Percentiles rank a stretch among this genome's conserved stretches.
Conservation (phyloP, 2,888 invertebrate species). For the Matsumyia berberina region DNA sequence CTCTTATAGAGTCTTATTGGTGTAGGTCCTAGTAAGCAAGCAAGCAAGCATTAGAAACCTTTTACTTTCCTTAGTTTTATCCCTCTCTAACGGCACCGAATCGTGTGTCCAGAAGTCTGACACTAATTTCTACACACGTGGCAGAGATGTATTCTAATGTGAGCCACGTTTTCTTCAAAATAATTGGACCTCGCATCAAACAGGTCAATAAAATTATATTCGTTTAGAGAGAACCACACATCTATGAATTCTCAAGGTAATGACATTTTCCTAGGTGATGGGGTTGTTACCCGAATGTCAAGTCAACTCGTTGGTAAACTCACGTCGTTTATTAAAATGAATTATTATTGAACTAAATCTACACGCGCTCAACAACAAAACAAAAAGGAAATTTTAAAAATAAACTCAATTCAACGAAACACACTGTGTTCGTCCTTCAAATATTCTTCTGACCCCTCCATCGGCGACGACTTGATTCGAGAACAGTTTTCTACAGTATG, state of each 20-base stretch:
- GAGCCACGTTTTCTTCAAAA: not conserved
- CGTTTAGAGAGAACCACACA: not conserved
- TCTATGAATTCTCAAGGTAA: slow-evolving; percentile 4
- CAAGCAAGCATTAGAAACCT: no score
- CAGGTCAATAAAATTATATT: slow-evolving; percentile 9
- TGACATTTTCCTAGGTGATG: not conserved
- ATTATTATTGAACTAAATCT: not conserved
- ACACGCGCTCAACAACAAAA: slow-evolving; percentile 20
- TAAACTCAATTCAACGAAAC: slow-evolving; percentile 6
- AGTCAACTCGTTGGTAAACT: no score
- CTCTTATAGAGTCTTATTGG: no score
- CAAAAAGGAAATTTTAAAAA: slow-evolving; percentile 7
- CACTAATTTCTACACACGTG: not conserved
- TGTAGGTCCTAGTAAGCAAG: no score
- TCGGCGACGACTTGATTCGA: no score
- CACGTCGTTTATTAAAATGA: not conserved
- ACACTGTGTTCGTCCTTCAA: slow-evolving; percentile 1
- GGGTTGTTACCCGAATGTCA: slow-evolving; percentile 10
- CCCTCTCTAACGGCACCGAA: no score
- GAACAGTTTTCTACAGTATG: slow-evolving; percentile 4
- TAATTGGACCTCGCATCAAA: not conserved
- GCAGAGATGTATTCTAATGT: not conserved
- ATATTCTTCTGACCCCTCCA: not conserved
- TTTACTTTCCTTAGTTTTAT: no score
- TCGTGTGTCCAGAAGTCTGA: not conserved